phyloP scores from a whole-genome alignment of 2,113 vertebrate species.

The Odontesthes bonariensis region DNA sequence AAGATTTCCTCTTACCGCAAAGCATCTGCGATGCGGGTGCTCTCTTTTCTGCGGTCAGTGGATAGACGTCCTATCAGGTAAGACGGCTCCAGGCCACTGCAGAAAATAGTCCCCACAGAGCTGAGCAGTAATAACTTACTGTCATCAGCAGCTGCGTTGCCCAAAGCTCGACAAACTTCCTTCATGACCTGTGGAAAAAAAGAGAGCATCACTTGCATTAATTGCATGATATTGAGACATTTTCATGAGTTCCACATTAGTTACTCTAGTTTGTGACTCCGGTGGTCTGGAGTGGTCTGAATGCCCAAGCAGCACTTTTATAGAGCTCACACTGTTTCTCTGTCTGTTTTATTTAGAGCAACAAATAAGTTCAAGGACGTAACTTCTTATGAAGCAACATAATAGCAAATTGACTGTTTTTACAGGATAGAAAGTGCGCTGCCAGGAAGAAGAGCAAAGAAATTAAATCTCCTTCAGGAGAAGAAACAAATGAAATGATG shows the following conservation, averaged over 20 bases:
- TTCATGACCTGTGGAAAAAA: conserved; percentile 92
- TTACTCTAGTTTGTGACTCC: neutral
- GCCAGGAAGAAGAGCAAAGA: too few relatives aligned
- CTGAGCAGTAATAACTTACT: conserved; percentile 96
- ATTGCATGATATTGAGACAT: neutral
- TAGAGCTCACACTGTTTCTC: too few relatives aligned
- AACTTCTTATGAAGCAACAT: too few relatives aligned
- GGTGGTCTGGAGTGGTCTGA: neutral
- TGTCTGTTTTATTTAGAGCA: too few relatives aligned
- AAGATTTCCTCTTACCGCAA: conserved; percentile 86
- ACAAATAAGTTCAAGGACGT: too few relatives aligned
- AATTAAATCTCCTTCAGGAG: too few relatives aligned
- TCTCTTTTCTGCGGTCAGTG: conserved; percentile 96
- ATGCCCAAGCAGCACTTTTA: too few relatives aligned
- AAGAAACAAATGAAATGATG: too few relatives aligned
- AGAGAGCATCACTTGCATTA: conserved; percentile 5
- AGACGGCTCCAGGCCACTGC: conserved; percentile 95
- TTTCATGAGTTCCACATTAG: neutral
- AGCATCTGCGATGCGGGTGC: conserved; percentile 94
- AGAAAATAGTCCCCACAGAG: conserved; percentile 95
- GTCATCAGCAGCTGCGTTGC: conserved; percentile 93
- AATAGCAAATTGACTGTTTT: too few relatives aligned
- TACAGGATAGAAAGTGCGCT: too few relatives aligned
- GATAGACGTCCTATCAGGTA: conserved; percentile 96
- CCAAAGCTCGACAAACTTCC: conserved; percentile 93